A percentile compares a stretch with the other conserved stretches of the same genome.
Conservation (phyloP, 2,113 vertebrate species). For the Labrus mixtus region DNA sequence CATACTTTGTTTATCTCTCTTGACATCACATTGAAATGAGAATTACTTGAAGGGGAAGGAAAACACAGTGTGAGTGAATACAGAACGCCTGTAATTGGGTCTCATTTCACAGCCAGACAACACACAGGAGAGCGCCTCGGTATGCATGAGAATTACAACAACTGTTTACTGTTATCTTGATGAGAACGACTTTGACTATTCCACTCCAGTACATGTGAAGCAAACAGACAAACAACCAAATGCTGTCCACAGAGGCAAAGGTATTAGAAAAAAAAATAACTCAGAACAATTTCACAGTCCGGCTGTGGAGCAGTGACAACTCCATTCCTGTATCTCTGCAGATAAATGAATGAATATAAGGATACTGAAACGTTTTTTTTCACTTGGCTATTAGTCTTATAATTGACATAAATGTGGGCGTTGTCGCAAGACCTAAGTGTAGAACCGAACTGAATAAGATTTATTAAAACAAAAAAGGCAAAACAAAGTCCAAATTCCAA, state of each 20-base stretch:
- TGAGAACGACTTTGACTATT: conserved; percentile 30
- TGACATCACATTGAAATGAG: conserved; percentile 58
- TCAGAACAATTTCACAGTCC: too few relatives aligned
- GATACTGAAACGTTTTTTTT: too few relatives aligned
- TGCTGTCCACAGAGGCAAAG: neutral
- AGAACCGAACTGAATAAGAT: too few relatives aligned
- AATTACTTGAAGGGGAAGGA: conserved; percentile 16
- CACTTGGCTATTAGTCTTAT: too few relatives aligned
- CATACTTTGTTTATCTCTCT: conserved; percentile 65
- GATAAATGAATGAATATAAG: too few relatives aligned
- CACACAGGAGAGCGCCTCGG: conserved; percentile 22
- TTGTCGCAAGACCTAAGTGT: too few relatives aligned
- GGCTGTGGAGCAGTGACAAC: too few relatives aligned
- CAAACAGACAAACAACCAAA: conserved; percentile 24
- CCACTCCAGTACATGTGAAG: neutral
- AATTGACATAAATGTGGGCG: too few relatives aligned
- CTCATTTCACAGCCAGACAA: conserved; percentile 50
- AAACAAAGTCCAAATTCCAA: too few relatives aligned
- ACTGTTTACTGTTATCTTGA: conserved; percentile 38
- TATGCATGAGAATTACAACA: conserved; percentile 59
- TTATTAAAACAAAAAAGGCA: too few relatives aligned
- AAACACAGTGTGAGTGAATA: conserved; percentile 50
- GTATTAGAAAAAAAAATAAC: too few relatives aligned
- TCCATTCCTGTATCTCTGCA: too few relatives aligned
- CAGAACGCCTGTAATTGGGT: conserved; percentile 70